Percentiles rank a stretch among this genome's conserved stretches.
Evolutionary conservation across 2,888 invertebrate species (phyloP).

Genomic region (Lamellibrachia columna): DNA sequence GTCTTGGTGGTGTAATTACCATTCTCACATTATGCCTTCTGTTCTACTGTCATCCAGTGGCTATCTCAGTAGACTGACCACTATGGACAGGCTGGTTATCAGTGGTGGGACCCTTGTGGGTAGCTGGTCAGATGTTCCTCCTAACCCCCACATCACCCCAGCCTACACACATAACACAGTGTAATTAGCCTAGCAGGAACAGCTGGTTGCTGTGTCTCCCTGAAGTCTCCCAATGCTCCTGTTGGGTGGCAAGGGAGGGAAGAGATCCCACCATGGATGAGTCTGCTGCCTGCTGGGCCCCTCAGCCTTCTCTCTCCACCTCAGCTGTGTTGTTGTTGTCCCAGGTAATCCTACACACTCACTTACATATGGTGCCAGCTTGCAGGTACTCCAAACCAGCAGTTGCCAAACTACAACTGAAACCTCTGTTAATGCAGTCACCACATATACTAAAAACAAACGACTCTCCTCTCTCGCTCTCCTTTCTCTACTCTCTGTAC

Average conservation of each 20-base stretch:
- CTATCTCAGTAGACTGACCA: background rate
- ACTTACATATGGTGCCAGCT: background rate
- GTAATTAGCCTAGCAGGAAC: background rate
- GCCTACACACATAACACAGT: background rate
- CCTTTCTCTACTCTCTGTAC: background rate
- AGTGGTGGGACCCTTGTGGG: background rate
- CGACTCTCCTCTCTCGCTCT: background rate
- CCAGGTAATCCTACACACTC: background rate
- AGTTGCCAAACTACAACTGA: background rate
- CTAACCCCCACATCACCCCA: background rate
- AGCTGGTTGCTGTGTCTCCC: background rate
- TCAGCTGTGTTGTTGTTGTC: background rate
- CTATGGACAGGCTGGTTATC: background rate
- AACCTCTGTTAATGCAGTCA: background rate
- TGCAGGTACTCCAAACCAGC: background rate
- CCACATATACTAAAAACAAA: background rate
- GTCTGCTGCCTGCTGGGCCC: background rate
- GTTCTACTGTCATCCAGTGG: background rate
- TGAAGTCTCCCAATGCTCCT: background rate
- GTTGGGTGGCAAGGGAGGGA: too few relatives aligned
- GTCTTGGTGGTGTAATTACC: background rate
- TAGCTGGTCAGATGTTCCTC: background rate
- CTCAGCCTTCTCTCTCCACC: background rate
- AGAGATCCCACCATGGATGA: background rate
- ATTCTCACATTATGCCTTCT: background rate